These are phyloP conservation scores for Triplophysa tibetana DNA, from an alignment of 2,113 vertebrate genomes.

Conservation along the genomic window DNA sequence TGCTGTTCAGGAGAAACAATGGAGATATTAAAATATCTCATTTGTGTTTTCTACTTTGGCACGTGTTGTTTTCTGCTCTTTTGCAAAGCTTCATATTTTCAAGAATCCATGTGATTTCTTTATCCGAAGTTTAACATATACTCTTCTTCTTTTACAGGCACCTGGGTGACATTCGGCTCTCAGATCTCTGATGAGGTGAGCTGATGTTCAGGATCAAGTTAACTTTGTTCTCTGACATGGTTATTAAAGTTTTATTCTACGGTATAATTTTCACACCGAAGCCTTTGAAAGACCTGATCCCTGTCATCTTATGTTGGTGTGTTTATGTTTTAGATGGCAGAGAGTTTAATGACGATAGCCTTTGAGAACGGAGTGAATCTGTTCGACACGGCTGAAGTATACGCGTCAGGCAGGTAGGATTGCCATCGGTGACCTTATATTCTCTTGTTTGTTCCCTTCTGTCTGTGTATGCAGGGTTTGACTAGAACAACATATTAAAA, in stretches of 20 bases:
- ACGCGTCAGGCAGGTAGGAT: slow-evolving; percentile 92
- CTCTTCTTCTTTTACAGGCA: slow-evolving; percentile 72
- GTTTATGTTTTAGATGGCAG: slow-evolving; percentile 81
- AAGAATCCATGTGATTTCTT: background rate
- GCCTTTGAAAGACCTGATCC: background rate
- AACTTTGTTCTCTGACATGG: background rate
- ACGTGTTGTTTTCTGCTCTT: too few relatives aligned
- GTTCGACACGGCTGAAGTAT: slow-evolving; percentile 96
- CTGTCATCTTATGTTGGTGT: slow-evolving; percentile 39
- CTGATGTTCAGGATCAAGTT: background rate
- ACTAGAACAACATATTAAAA: background rate
- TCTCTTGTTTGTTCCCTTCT: background rate
- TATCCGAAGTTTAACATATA: background rate
- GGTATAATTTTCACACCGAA: background rate
- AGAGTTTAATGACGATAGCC: slow-evolving; percentile 94
- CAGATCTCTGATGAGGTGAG: slow-evolving; percentile 92
- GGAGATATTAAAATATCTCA: too few relatives aligned
- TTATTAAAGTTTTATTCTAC: background rate
- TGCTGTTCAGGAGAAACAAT: too few relatives aligned
- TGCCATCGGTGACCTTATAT: slow-evolving; percentile 6
- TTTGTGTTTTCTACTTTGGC: too few relatives aligned
- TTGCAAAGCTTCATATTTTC: too few relatives aligned
- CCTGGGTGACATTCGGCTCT: slow-evolving; percentile 92
- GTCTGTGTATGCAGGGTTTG: too few relatives aligned
- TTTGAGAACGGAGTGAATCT: slow-evolving; percentile 96